A percentile compares a stretch with the other conserved stretches of the same genome.
Evolutionary conservation across 35 echinoderm and acorn worm genomes (phyloP).

Genomic region (Anneissia japonica): DNA sequence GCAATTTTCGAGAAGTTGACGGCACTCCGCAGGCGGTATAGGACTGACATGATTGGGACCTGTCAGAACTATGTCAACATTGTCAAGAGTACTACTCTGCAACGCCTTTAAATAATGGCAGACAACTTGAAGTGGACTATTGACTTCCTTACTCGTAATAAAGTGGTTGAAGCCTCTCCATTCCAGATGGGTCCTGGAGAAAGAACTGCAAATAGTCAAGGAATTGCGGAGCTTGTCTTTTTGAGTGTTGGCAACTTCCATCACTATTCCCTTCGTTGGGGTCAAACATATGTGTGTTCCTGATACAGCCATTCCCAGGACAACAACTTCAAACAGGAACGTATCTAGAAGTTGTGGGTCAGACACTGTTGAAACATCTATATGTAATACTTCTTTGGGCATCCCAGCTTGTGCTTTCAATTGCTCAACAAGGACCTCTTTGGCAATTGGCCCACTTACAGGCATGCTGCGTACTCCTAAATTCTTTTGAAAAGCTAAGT

Average conservation of each 20-base stretch:
- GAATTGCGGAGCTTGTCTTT: conserved; percentile 12
- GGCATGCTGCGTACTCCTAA: background rate
- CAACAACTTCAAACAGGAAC: conserved; percentile 13
- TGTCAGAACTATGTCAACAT: background rate
- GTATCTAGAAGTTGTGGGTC: conserved; percentile 7
- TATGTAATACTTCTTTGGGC: background rate
- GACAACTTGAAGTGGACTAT: conserved; percentile 30
- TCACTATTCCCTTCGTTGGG: background rate
- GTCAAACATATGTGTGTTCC: conserved; percentile 14
- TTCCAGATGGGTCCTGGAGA: conserved; percentile 11
- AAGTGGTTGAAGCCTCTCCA: conserved; percentile 13
- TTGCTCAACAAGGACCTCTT: background rate
- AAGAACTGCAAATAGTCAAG: conserved; percentile 7
- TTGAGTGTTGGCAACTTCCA: conserved; percentile 37
- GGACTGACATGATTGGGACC: background rate
- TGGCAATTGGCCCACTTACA: conserved; percentile 11
- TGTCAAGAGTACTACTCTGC: background rate
- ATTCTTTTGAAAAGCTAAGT: background rate
- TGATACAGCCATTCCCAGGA: conserved; percentile 20
- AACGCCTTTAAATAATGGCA: conserved; percentile 26
- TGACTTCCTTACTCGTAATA: conserved; percentile 14
- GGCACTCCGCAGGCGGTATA: background rate
- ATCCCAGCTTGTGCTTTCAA: background rate
- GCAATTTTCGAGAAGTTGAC: background rate
- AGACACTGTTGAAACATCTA: conserved; percentile 1